Base-by-base conservation (phyloP, 30 jellyfish, hydroid and myxozoan species). In the Pelagia noctiluca region DNA sequence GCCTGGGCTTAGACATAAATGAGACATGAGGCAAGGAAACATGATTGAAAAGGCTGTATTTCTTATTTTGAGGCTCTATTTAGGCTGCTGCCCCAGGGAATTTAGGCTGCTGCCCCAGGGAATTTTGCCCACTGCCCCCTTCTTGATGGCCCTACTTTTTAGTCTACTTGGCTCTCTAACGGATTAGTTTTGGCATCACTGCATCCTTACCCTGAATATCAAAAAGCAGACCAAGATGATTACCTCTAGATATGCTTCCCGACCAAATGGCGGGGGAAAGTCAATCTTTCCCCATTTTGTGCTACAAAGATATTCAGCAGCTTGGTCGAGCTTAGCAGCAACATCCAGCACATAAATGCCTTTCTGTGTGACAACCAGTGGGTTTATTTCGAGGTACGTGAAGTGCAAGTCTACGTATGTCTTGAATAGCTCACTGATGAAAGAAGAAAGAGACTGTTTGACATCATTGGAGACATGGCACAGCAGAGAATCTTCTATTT, bases 231-330 rank as follows among this genome's bases (percentile, higher is more conserved):
- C 16, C 10, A 12, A 7, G 19, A 18, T 12, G 0, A 52, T 7
- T 68, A 90, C 97, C 90, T 90, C 97, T 12, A 96, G 97, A 61
- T 83, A 90, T 3, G 97, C 96, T 46, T 92, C 96, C 28, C 98
- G 35, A 2, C 98, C 98, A 80, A 92, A 92, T 7, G 98, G 96
- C 1, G 96, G 96, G 21, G 98, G 98, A 35, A 85, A 92, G 8
- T 52, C 84, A 5, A 87, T 53, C 63, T 71, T 38, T 22, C 98
- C 96, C 98, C 98, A 92, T 57, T 85, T 75, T 47, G 93, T 72
- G 52, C 96, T 85, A 78, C 98, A 92, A 35, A 92, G 76, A 34
- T 66, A 92, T 57, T 92, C 98, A 2, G 98, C 98, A 5, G 96
- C 89, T 63, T 86, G 96, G 61, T 92, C 98, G 18, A 92, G 70